Conservation (phyloP, 2,888 invertebrate species). For the Pyrocoelia pectoralis region DNA sequence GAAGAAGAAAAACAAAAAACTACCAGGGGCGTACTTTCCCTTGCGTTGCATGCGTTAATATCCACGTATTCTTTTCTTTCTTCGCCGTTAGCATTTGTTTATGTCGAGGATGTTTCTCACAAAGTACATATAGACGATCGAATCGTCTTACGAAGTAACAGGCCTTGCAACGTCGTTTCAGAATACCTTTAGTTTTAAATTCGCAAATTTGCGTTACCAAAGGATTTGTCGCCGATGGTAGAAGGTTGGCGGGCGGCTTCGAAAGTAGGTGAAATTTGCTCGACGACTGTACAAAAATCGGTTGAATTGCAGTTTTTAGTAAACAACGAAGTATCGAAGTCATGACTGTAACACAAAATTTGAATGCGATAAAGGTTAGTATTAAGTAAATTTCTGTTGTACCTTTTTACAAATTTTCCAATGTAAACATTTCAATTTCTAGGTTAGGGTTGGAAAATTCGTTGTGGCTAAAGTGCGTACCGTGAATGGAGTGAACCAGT, state of each 20-base stretch:
- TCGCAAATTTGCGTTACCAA: constrained; percentile 59
- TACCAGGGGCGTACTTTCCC: constrained; percentile 65
- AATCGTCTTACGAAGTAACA: constrained; percentile 77
- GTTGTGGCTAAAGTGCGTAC: no score
- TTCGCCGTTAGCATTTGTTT: constrained; percentile 81
- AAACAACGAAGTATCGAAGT: background rate
- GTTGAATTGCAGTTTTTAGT: background rate
- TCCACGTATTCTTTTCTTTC: constrained; percentile 75
- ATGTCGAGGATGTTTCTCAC: constrained; percentile 79
- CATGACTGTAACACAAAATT: no score
- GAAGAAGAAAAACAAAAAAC: constrained; percentile 1
- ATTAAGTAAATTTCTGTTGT: no score
- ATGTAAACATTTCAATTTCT: no score
- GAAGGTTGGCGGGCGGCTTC: constrained; percentile 25
- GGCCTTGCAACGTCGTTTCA: constrained; percentile 78
- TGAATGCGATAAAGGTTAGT: no score
- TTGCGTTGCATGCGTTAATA: constrained; percentile 78
- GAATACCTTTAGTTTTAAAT: constrained; percentile 75
- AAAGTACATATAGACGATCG: constrained; percentile 75
- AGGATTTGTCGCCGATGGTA: constrained; percentile 39
- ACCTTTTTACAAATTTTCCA: no score
- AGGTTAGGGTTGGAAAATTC: no score
- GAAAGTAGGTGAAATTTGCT: background rate
- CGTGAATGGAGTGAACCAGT: no score
- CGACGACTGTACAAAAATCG: background rate